Conservation (phyloP, 2,113 vertebrate species). For the Paedocypris sp. region DNA sequence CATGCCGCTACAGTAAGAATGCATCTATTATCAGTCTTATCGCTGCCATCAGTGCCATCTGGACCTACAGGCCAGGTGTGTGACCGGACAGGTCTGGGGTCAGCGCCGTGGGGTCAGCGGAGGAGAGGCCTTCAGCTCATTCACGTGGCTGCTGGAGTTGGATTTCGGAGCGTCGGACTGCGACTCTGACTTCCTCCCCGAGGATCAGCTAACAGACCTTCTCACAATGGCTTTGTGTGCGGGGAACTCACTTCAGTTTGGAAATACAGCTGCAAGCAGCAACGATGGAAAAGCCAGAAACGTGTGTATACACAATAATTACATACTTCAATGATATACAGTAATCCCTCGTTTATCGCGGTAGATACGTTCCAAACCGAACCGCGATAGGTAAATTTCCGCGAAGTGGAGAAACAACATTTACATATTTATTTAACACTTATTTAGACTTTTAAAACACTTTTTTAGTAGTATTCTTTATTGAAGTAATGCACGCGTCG, state of each 20-base stretch:
- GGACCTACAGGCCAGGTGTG: constrained; percentile 31
- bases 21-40: constrained; percentile 17
- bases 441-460: too few species aligned
- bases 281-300: too few species aligned
- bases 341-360: too few species aligned
- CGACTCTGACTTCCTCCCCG: not conserved
- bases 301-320: too few species aligned
- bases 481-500: too few species aligned
- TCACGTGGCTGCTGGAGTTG: constrained; percentile 1
- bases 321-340: too few species aligned
- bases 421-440: too few species aligned
- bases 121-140: constrained; percentile 21
- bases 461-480: too few species aligned
- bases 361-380: too few species aligned
- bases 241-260: not conserved
- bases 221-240: constrained; percentile 21
- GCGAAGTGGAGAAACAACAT: too few species aligned
- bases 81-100: constrained; percentile 33
- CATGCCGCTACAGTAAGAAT: constrained; percentile 17
- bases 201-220: not conserved
- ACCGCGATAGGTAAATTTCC: too few species aligned
- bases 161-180: constrained; percentile 11
- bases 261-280: too few species aligned
- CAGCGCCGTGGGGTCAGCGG: constrained; percentile 28
- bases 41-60: constrained; percentile 21